Percentiles rank a stretch among this genome's conserved stretches.
Conservation (phyloP, 2,888 invertebrate species). For the Eugnorisma glareosa region DNA sequence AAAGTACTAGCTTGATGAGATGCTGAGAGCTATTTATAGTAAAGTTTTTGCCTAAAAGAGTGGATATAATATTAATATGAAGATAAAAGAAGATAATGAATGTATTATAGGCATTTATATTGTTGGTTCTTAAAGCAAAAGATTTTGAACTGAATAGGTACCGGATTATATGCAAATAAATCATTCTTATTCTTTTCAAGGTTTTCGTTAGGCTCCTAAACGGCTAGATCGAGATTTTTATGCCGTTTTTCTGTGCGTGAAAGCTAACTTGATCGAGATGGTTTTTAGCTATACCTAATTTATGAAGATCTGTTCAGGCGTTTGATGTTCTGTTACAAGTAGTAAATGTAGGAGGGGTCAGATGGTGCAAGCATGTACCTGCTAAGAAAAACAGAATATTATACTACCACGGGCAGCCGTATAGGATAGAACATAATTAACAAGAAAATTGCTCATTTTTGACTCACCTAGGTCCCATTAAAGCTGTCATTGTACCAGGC, state of each 20-base stretch:
- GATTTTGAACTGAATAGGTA: neutral
- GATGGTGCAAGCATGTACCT: neutral
- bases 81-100: too few relatives aligned
- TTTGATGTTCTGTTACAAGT: neutral
- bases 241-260: too few relatives aligned
- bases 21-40: too few relatives aligned
- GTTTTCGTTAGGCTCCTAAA: too few relatives aligned
- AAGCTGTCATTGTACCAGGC: slow-evolving; percentile 95
- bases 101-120: neutral
- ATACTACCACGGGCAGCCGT: neutral
- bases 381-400: too few relatives aligned
- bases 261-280: neutral
- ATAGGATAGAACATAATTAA: neutral
- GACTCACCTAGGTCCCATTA: slow-evolving; percentile 95
- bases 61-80: too few relatives aligned
- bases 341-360: too few relatives aligned
- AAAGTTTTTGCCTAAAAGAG: too few relatives aligned
- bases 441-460: neutral
- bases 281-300: neutral
- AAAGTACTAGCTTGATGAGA: too few relatives aligned
- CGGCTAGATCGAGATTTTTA: too few relatives aligned
- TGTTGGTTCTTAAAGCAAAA: neutral
- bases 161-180: neutral
- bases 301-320: neutral
- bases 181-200: too few relatives aligned